Conservation (phyloP, 2,888 invertebrate genomes). For the Meteorus colon region DNA sequence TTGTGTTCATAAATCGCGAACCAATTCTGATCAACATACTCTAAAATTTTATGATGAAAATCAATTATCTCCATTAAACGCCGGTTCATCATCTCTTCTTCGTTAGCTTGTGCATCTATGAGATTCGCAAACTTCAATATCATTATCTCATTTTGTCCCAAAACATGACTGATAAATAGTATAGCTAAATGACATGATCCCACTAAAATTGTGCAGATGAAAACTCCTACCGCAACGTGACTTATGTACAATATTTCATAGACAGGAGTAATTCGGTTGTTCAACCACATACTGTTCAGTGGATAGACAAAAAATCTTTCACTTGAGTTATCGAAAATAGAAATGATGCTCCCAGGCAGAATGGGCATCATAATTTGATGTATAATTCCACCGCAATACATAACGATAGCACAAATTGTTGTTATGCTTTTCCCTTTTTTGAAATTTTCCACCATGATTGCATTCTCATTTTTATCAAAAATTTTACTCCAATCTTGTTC, state of each 20-base stretch:
- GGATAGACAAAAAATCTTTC: constrained; percentile 55
- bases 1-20: too few species aligned
- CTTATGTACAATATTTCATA: constrained; percentile 36
- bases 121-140: constrained; percentile 37
- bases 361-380: constrained; percentile 51
- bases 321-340: constrained; percentile 45
- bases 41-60: constrained; percentile 42
- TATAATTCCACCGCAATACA: constrained; percentile 52
- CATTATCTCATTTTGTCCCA: constrained; percentile 50
- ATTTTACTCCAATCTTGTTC: constrained; percentile 49
- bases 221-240: constrained; percentile 11
- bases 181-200: constrained; percentile 47
- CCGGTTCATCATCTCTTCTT: neutral
- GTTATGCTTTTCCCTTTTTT: constrained; percentile 46
- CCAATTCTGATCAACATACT: too few species aligned
- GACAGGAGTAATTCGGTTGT: constrained; percentile 16
- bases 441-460: constrained; percentile 44
- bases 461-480: constrained; percentile 43
- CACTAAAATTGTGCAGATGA: constrained; percentile 21
- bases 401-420: constrained; percentile 52
- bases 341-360: constrained; percentile 39
- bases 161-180: constrained; percentile 49
- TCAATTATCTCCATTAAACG: constrained; percentile 45
- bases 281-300: constrained; percentile 48
- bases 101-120: neutral